These are phyloP conservation scores for Paracyclopina nana DNA, from an alignment of 1,140 invertebrate species.

Conservation along the genomic window DNA sequence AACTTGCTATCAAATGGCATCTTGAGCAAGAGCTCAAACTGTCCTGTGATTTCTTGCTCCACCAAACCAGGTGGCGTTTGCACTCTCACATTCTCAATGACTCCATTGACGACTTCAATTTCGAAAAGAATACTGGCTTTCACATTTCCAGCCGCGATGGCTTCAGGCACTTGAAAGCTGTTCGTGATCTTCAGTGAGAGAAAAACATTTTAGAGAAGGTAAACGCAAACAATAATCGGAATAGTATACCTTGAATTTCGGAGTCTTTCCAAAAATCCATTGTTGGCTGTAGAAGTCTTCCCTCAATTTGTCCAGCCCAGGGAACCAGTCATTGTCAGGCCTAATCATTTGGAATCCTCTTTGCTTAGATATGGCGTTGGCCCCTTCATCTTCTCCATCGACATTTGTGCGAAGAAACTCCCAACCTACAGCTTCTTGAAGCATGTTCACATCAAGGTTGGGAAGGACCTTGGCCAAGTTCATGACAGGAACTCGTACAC, in stretches of 20 bases:
- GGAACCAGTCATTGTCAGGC: slow-evolving; percentile 64
- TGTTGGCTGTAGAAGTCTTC: slow-evolving; percentile 53
- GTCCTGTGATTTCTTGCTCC: too few species aligned
- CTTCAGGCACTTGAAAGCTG: too few species aligned
- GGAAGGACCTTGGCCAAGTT: slow-evolving; percentile 52
- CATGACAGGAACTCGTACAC: slow-evolving; percentile 50
- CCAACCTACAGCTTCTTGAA: slow-evolving; percentile 33
- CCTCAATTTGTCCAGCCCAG: slow-evolving; percentile 42
- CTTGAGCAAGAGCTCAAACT: too few species aligned
- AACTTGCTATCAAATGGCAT: too few species aligned
- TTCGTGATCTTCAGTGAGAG: too few species aligned
- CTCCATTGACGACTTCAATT: background rate
- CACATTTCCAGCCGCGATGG: too few species aligned
- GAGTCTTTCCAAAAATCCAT: slow-evolving; percentile 71
- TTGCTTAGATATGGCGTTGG: slow-evolving; percentile 41
- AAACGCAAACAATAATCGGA: background rate
- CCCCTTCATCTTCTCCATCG: slow-evolving; percentile 25
- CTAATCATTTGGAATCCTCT: slow-evolving; percentile 62
- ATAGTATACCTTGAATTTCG: slow-evolving; percentile 37
- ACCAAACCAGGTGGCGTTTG: background rate
- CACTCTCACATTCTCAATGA: background rate
- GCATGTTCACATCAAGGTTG: slow-evolving; percentile 39
- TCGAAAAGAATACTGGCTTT: background rate
- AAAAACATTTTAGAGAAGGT: too few species aligned
- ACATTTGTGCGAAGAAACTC: slow-evolving; percentile 37